Evolutionary conservation across 2,888 invertebrate genomes (phyloP).

Genomic region (Heterodera filipjevi): DNA sequence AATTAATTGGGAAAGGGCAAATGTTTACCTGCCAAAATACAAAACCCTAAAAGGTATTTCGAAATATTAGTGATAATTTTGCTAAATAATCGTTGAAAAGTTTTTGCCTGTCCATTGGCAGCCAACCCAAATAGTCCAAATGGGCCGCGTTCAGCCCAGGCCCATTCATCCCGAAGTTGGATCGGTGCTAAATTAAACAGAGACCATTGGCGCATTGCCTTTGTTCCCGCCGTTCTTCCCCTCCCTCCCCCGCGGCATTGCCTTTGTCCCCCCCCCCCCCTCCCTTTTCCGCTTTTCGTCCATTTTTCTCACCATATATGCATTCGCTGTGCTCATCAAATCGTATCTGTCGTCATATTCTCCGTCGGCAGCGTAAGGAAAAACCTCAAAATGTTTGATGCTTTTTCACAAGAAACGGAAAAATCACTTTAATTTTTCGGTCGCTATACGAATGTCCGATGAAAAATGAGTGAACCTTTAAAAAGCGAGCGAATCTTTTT

Average conservation of each 20-base stretch:
- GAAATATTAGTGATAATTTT: not conserved
- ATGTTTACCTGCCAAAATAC: conserved; percentile 56
- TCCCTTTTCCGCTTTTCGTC: no score
- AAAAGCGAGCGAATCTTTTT: conserved; percentile 42
- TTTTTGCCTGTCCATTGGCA: conserved; percentile 49
- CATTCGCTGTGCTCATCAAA: conserved; percentile 64
- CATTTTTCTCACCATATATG: conserved; percentile 45
- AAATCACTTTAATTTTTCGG: conserved; percentile 46
- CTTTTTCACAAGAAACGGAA: not conserved
- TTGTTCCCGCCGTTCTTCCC: no score
- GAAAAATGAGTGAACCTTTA: conserved; percentile 55
- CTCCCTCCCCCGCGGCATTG: no score
- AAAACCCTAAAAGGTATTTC: conserved; percentile 40
- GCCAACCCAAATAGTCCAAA: conserved; percentile 63
- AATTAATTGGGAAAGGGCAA: no score
- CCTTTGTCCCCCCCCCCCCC: no score
- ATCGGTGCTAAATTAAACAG: conserved; percentile 37
- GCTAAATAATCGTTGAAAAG: not conserved
- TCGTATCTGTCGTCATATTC: conserved; percentile 64
- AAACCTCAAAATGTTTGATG: conserved; percentile 53
- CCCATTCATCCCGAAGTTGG: conserved; percentile 56
- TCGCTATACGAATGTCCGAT: conserved; percentile 65
- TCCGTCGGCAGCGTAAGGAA: conserved; percentile 56
- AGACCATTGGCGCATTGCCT: no score
- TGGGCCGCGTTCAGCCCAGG: conserved; percentile 63